These are phyloP conservation scores for Barbus barbus DNA, from an alignment of 2,113 vertebrate genomes.

Conservation along the genomic window DNA sequence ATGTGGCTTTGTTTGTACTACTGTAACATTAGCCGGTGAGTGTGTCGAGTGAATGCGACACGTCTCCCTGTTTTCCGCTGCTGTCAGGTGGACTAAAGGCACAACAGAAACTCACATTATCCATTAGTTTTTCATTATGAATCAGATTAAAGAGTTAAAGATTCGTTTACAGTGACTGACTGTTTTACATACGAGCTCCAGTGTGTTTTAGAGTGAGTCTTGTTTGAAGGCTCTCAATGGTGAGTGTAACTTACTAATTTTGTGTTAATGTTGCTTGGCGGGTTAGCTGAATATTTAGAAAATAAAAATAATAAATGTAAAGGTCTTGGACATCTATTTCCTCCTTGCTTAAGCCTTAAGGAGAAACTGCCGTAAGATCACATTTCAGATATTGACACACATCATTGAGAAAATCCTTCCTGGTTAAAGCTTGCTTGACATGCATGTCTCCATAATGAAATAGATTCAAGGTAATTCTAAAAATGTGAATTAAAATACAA, in stretches of 20 bases:
- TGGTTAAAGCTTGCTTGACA: not conserved
- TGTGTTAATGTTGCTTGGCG: not conserved
- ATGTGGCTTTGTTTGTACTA: not conserved
- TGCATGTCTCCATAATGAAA: too few relatives aligned
- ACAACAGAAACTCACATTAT: not conserved
- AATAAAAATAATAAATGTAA: not conserved
- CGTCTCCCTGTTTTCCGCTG: constrained; percentile 53
- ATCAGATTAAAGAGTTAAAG: too few relatives aligned
- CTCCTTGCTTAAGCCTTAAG: not conserved
- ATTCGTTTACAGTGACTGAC: not conserved
- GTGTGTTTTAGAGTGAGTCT: not conserved
- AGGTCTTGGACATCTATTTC: not conserved
- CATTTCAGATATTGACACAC: not conserved
- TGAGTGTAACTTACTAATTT: not conserved
- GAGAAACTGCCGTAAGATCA: not conserved
- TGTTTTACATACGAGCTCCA: not conserved
- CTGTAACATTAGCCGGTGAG: not conserved
- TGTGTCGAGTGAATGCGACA: constrained; percentile 40
- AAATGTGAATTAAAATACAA: too few relatives aligned
- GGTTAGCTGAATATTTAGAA: not conserved
- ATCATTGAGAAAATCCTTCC: not conserved
- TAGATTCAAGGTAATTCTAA: too few relatives aligned
- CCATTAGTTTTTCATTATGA: not conserved
- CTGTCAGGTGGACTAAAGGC: not conserved
- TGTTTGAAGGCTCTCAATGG: not conserved